These are phyloP conservation scores for Drosophila asahinai DNA, from an alignment of 1,140 invertebrate species.

Conservation along the genomic window DNA sequence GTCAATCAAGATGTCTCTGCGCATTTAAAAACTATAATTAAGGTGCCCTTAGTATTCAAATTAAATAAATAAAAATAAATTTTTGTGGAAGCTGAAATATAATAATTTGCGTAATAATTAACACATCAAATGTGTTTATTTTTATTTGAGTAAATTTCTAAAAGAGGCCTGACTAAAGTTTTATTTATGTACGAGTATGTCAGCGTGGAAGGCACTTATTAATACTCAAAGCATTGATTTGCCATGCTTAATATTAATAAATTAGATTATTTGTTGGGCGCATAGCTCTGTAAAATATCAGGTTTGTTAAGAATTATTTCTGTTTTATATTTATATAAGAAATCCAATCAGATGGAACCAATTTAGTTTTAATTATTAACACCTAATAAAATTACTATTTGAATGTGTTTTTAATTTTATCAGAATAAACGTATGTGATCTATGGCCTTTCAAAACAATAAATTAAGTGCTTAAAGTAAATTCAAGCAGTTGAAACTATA, in stretches of 20 bases:
- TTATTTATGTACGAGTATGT: background rate
- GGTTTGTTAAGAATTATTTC: background rate
- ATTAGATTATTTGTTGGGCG: background rate
- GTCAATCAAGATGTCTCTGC: background rate
- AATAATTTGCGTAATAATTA: background rate
- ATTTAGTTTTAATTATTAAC: background rate
- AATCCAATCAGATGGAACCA: background rate
- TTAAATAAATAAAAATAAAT: too few species aligned
- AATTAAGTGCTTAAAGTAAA: background rate
- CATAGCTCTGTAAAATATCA: background rate
- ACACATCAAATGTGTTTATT: background rate
- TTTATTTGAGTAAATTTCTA: background rate
- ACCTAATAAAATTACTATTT: background rate
- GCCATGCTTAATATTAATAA: background rate
- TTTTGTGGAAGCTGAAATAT: background rate
- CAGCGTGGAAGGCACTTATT: background rate
- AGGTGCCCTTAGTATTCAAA: background rate
- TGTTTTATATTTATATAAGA: background rate
- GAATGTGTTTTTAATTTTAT: too few species aligned
- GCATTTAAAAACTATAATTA: background rate
- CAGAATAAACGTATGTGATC: too few species aligned
- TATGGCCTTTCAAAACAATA: background rate
- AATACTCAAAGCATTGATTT: background rate
- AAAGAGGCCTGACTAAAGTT: background rate
- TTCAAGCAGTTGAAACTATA: background rate